A percentile compares a stretch with the other conserved stretches of the same genome.
Conservation (phyloP, 2,888 invertebrate species). For the Tetragnatha montana region DNA sequence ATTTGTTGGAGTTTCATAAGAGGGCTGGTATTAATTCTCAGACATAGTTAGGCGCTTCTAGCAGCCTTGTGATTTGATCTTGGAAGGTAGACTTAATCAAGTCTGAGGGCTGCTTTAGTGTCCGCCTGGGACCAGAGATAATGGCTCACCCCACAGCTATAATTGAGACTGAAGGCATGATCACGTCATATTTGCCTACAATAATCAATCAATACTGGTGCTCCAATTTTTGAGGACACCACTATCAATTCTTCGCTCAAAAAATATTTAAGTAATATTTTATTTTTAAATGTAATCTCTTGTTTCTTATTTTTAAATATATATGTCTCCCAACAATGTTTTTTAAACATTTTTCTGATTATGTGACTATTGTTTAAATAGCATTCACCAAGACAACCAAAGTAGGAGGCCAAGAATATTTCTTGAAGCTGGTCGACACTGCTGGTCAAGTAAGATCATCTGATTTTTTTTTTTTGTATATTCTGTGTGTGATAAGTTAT, state of each 20-base stretch:
- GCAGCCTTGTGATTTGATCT: background rate
- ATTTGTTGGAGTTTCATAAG: no score
- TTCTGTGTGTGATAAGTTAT: constrained; percentile 8
- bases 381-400: constrained; percentile 93
- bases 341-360: background rate
- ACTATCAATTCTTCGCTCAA: no score
- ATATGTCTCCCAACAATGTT: background rate
- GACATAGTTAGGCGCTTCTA: no score
- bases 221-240: constrained; percentile 68
- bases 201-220: constrained; percentile 66
- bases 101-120: constrained; percentile 70
- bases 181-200: constrained; percentile 70
- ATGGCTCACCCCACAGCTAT: constrained; percentile 55
- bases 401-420: constrained; percentile 94
- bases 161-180: constrained; percentile 60
- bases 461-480: constrained; percentile 67
- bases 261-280: no score
- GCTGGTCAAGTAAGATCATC: constrained; percentile 91
- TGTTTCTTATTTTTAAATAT: background rate
- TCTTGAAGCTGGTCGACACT: constrained; percentile 96
- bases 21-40: no score
- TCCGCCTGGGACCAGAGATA: constrained; percentile 70
- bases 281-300: no score
- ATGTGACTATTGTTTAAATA: constrained; percentile 74
- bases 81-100: constrained; percentile 51